Evolutionary conservation across 2,888 invertebrate species (phyloP), one percentile per base, ranked within the genome.

Genomic region (Heliconius charithonia): DNA sequence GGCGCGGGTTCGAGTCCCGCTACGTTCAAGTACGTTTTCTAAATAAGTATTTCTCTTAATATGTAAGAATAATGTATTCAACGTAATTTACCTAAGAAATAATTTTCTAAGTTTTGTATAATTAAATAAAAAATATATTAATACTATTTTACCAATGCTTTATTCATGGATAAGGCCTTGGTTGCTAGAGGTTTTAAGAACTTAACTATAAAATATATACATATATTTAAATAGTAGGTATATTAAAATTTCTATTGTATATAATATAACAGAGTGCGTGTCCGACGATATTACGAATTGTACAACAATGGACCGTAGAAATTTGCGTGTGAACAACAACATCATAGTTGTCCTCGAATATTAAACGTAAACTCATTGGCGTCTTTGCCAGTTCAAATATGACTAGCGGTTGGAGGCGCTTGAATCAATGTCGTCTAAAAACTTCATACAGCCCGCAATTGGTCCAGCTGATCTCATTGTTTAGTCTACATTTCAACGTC

Each of bases 381-480:
- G 78, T 76, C 79, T 81, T 79, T 76, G 69, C 63, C 69, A 74
- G 74, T 79, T 78, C 77, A 76, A 79, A 81, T 80, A 81, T 81
- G 80, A 81, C 80, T 85, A 83, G 79, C 81, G 7, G 51, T 7
- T 83, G 75, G 22, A 83, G 78, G 81, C 76, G 78, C 73, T 84
- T 85, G 85, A 91, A 90, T 87, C 87, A 85, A 86, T 88, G 90
- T 90, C 90, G 88, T 89, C 87, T 85, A 84, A 85, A 83, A 85
- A 85, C 80, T 86, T 85, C 86, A 87, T 84, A 83, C 85, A 78
- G 78, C 69, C 82, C 81, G 81, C 84, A 81, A 81, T 83, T 80
- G 78, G 81, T 85, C 84, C 89, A 89, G 89, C 90, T 94, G 94
- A 94, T 92, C 91, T 93, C 94, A 94, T 93, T 94, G 94, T 94